Evolutionary conservation across 2,113 vertebrate genomes (phyloP).

Genomic region (Apaloderma vittatum): DNA sequence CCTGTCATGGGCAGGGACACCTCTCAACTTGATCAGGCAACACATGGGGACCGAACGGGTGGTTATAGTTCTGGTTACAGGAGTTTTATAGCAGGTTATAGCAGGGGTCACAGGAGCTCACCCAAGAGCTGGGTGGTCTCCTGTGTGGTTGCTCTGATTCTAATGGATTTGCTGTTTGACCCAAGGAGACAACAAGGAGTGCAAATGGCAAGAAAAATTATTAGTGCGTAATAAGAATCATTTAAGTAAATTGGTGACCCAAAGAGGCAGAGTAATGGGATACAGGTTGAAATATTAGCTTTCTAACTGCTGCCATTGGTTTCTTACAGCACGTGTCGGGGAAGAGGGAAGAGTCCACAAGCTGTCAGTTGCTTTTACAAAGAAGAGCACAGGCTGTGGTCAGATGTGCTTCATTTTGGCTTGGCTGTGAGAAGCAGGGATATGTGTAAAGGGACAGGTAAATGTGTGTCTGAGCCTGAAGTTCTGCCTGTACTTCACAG

Average conservation of each 20-base stretch:
- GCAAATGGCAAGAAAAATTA: neutral
- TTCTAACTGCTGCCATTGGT: neutral
- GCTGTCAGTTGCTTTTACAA: neutral
- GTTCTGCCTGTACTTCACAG: neutral
- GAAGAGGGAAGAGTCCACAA: neutral
- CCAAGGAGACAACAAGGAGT: neutral
- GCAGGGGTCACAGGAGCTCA: neutral
- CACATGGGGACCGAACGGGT: too few relatives aligned
- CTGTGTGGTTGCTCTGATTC: neutral
- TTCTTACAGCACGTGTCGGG: neutral
- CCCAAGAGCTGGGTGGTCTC: neutral
- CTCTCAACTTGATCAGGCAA: too few relatives aligned
- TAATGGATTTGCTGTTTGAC: neutral
- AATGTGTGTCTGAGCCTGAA: fast-evolving
- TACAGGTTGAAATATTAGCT: neutral
- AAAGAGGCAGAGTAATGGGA: neutral
- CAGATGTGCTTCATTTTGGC: neutral
- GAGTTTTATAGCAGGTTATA: too few relatives aligned
- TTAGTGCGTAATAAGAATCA: neutral
- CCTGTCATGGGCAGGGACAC: too few relatives aligned
- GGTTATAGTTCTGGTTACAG: too few relatives aligned
- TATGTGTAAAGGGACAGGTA: neutral
- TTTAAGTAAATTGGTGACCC: neutral
- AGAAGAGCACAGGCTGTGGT: neutral
- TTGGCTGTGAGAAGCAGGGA: neutral